Percentiles rank a stretch among this genome's conserved stretches.
These are phyloP conservation scores for Echinometra lucunter DNA, from an alignment of 53 echinoderm and acorn worm species.

Conservation along the genomic window DNA sequence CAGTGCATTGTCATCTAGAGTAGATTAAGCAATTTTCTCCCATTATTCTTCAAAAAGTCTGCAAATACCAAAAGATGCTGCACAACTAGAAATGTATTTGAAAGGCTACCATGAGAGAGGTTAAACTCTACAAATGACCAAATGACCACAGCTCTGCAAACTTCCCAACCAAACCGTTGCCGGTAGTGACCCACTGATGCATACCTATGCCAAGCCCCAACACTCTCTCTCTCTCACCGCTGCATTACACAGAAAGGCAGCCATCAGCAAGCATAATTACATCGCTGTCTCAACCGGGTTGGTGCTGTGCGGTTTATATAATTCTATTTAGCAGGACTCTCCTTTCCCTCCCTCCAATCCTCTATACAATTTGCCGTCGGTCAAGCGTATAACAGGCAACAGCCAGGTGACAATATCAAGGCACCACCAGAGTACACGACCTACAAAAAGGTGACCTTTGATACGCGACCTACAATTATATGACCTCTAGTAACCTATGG, in stretches of 20 bases:
- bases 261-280: neutral
- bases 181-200: conserved; percentile 3
- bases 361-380: neutral
- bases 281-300: neutral
- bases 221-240: conserved; percentile 39
- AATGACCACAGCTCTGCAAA: neutral
- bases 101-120: neutral
- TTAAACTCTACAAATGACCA: too few relatives aligned
- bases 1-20: neutral
- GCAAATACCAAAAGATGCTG: neutral
- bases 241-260: neutral
- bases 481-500: conserved; percentile 27
- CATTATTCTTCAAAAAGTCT: neutral
- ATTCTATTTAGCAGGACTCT: conserved; percentile 4
- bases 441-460: conserved; percentile 35
- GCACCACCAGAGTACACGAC: neutral
- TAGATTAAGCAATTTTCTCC: neutral
- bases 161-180: neutral
- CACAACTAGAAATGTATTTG: neutral
- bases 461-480: neutral
- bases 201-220: neutral
- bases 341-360: neutral
- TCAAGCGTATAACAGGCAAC: neutral
- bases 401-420: conserved; percentile 4
- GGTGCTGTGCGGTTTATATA: conserved; percentile 40